Base-by-base conservation (phyloP, 1,140 invertebrate species). In the Vollenhovia emeryi region DNA sequence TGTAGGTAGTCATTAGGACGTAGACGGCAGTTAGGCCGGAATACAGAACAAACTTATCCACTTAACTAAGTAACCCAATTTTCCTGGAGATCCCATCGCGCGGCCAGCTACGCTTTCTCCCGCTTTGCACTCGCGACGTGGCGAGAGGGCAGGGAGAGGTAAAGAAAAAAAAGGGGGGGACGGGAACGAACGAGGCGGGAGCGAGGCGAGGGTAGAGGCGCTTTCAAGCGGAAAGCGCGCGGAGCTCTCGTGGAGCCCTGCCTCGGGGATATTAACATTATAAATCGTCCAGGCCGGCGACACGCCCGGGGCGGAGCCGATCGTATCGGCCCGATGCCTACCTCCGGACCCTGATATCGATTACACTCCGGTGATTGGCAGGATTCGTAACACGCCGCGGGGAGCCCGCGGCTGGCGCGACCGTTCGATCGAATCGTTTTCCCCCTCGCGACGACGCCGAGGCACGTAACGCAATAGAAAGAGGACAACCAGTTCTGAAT, bases 281-380 rank as follows among this genome's bases (percentile, higher is more conserved):
- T 94, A 94, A 94, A 94, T 94, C 91, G 92, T 93, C 86, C 92
- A 92, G 93, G 92, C 90, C 92, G 92, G 91, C 93, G 92, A 94
- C 93, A 94, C 93, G 93, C 93, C 93, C 92, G 93, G 93, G 93
- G 93, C 93, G 93, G 93, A 91, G 93, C 88, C 91, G 93, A 94
- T 93, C 90, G 90, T 93, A 94, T 94, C 93, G 88, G 85, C 48
- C 90, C 90, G 92, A 93, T 94, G 86, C 91, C 93, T 93, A 92
- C 92, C 93, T 93, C 90, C 86, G 87, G 85, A 86, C 48, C 86
- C 88, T 92, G 92, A 94, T 94, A 94, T 93, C 93, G 93, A 94
- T 94, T 94, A 94, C 92, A 91, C 86, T 90, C 84, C 89, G 87
- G 93, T 94, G 93, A 94, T 94, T 94, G 93, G 93, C 93, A 94